Conservation (phyloP, 2,113 vertebrate species). For the Amphiprion percula region DNA sequence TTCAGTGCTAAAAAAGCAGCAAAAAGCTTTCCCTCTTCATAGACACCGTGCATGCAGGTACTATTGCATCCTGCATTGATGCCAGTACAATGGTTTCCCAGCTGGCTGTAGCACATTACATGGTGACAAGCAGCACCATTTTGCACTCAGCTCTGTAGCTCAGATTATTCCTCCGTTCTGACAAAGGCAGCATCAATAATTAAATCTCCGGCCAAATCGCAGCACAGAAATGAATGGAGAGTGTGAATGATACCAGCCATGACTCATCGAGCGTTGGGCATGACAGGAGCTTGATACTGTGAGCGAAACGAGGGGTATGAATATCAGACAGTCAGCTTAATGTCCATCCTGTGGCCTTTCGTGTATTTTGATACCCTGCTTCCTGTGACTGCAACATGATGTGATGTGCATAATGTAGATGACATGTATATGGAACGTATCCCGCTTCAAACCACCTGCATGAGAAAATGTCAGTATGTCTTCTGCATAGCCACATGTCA, state of each 20-base stretch:
- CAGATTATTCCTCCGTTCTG: conserved; percentile 61
- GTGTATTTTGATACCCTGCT: conserved; percentile 15
- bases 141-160: conserved; percentile 41
- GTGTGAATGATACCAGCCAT: conserved; percentile 71
- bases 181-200: conserved; percentile 80
- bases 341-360: conserved; percentile 20
- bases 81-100: not conserved
- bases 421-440: not conserved
- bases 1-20: too few relatives aligned
- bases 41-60: not conserved
- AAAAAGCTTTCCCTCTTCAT: too few relatives aligned
- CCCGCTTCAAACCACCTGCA: not conserved
- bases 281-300: conserved; percentile 46
- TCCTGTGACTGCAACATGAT: not conserved
- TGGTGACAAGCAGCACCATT: conserved; percentile 34
- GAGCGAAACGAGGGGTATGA: conserved; percentile 37
- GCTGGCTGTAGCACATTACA: conserved; percentile 24
- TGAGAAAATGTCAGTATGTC: conserved; percentile 35
- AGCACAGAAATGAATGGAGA: conserved; percentile 71
- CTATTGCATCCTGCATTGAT: not conserved
- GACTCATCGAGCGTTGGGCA: conserved; percentile 64
- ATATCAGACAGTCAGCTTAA: conserved; percentile 45
- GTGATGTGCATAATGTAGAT: not conserved
- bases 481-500: not conserved
- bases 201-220: conserved; percentile 76